phyloP scores from a whole-genome alignment of 2,797 vertebrate genomes.

The Yasuhikotakia modesta region DNA sequence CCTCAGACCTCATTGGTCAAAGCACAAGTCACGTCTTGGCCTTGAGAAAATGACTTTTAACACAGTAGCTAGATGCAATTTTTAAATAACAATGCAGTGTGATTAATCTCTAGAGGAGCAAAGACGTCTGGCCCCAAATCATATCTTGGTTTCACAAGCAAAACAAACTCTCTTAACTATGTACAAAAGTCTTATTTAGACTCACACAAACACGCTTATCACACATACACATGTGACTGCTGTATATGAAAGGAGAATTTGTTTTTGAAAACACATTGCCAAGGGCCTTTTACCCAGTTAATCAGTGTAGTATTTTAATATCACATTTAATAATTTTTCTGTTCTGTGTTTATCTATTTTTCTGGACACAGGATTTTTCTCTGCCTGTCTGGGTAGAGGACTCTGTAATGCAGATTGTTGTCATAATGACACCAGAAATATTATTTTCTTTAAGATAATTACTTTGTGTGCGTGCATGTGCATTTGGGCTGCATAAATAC shows the following conservation, averaged over 20 bases:
- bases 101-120: slow-evolving; percentile 52
- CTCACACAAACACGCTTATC: slow-evolving; percentile 4
- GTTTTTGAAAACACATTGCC: too few relatives aligned
- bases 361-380: slow-evolving; percentile 19
- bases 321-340: background rate
- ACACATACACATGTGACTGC: slow-evolving; percentile 16
- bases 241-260: background rate
- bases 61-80: slow-evolving; percentile 44
- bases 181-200: slow-evolving; percentile 3
- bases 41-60: slow-evolving; percentile 49
- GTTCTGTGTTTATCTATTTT: background rate
- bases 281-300: background rate
- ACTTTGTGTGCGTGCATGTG: slow-evolving; percentile 29
- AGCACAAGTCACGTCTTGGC: slow-evolving; percentile 47
- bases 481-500: slow-evolving; percentile 47
- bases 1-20: background rate
- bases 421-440: slow-evolving; percentile 38
- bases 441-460: slow-evolving; percentile 27
- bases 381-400: slow-evolving; percentile 2
- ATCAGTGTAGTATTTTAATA: background rate
- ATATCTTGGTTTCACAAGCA: slow-evolving; percentile 32
- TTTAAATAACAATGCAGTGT: slow-evolving; percentile 45
- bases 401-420: slow-evolving; percentile 42
- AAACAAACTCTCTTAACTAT: slow-evolving; percentile 33
- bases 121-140: slow-evolving; percentile 33